A percentile compares a stretch with the other conserved stretches of the same genome.
Conservation (phyloP, 92 coral and sea anemone species). For the Heteractis magnifica region DNA sequence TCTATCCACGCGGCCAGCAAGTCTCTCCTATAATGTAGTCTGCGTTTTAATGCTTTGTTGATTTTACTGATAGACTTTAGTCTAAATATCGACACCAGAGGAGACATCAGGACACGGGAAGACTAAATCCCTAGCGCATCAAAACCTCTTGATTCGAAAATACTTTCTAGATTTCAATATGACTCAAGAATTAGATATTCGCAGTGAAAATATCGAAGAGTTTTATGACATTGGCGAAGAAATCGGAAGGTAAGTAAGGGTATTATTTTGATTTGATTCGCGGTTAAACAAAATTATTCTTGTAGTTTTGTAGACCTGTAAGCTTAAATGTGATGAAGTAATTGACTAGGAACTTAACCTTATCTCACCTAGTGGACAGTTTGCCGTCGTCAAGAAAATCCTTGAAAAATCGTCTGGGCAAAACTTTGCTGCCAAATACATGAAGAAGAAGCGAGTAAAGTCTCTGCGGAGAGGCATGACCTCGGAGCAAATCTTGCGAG, state of each 20-base stretch:
- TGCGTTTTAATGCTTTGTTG: background rate
- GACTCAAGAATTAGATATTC: conserved; percentile 50
- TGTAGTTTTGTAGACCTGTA: background rate
- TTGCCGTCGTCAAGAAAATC: conserved; percentile 88
- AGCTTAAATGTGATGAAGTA: background rate
- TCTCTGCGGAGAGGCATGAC: conserved; percentile 73
- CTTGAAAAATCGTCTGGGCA: conserved; percentile 71
- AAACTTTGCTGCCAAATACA: conserved; percentile 86
- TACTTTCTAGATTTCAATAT: conserved; percentile 23
- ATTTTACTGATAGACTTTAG: background rate
- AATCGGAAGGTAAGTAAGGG: conserved; percentile 73
- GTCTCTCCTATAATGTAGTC: conserved; percentile 3
- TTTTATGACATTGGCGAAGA: conserved; percentile 76
- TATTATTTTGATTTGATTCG: background rate
- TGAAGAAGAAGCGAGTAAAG: conserved; percentile 78
- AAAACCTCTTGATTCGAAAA: background rate
- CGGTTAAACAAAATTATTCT: background rate
- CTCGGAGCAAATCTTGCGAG: conserved; percentile 69
- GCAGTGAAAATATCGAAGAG: conserved; percentile 61
- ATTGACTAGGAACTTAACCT: background rate
- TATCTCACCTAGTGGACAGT: conserved; percentile 79
- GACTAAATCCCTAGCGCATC: background rate
- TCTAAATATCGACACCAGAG: background rate
- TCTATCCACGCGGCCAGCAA: background rate
- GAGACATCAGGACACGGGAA: background rate